A percentile compares a stretch with the other conserved stretches of the same genome.
phyloP scores from a whole-genome alignment of 2,797 vertebrate species.

The Sebastes trivittatus region DNA sequence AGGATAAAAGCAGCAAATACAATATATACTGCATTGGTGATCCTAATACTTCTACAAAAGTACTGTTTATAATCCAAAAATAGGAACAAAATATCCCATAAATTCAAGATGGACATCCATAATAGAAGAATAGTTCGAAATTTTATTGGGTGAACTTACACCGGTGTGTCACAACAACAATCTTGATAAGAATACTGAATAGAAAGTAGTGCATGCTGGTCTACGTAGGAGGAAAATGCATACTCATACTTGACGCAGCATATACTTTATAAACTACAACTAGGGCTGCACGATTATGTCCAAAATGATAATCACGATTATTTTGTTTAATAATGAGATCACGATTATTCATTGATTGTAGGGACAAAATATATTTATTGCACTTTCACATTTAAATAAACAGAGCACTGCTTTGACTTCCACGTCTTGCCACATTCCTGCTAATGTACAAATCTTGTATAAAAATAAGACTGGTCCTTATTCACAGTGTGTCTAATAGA shows the following conservation, averaged over 20 bases:
- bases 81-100: neutral
- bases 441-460: too few species aligned
- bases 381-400: too few species aligned
- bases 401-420: too few species aligned
- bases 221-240: neutral
- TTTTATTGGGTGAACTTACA: neutral
- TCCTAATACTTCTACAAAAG: conserved; percentile 11
- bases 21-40: neutral
- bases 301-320: too few species aligned
- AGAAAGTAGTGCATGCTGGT: neutral
- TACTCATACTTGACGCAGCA: neutral
- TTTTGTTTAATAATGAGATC: too few species aligned
- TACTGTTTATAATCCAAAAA: neutral
- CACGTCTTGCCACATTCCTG: too few species aligned
- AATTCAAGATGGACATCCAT: neutral
- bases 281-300: too few species aligned
- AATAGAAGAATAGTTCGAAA: neutral
- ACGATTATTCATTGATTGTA: too few species aligned
- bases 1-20: conserved; percentile 28
- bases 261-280: neutral
- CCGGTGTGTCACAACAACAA: neutral
- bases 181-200: neutral
- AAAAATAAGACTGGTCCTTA: too few species aligned
- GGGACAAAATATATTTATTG: too few species aligned
- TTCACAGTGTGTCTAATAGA: too few species aligned